phyloP scores from a whole-genome alignment of 2,113 vertebrate genomes.

The Hyperopisus bebe region DNA sequence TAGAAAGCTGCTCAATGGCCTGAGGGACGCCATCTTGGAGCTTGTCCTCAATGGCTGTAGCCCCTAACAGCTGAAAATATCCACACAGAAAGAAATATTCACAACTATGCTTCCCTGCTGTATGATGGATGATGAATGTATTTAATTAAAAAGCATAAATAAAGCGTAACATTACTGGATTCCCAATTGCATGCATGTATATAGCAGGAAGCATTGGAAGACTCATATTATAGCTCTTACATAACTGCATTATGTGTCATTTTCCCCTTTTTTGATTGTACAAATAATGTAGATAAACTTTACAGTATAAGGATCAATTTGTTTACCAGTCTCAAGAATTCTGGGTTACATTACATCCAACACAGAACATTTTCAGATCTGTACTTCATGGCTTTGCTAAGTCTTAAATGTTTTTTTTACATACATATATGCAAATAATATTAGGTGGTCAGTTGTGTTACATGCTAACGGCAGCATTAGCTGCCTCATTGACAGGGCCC shows the following conservation, averaged over 20 bases:
- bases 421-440: background rate
- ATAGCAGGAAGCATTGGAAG: background rate
- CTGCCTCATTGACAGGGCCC: background rate
- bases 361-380: background rate
- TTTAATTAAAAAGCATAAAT: background rate
- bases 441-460: background rate
- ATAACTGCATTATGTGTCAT: background rate
- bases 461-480: background rate
- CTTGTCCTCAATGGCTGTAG: constrained; percentile 92
- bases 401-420: background rate
- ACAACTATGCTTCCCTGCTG: background rate
- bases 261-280: background rate
- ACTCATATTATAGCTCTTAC: background rate
- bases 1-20: constrained; percentile 75
- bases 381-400: background rate
- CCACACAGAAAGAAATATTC: background rate
- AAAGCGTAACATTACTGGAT: background rate
- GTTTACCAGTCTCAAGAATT: background rate
- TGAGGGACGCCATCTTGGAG: constrained; percentile 85
- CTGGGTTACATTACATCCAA: background rate
- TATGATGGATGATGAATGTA: background rate
- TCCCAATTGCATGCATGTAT: background rate
- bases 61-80: constrained; percentile 70
- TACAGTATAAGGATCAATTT: background rate
- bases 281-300: background rate